These are phyloP conservation scores for Hiodon tergisus DNA, from an alignment of 2,113 vertebrate genomes.

Conservation along the genomic window DNA sequence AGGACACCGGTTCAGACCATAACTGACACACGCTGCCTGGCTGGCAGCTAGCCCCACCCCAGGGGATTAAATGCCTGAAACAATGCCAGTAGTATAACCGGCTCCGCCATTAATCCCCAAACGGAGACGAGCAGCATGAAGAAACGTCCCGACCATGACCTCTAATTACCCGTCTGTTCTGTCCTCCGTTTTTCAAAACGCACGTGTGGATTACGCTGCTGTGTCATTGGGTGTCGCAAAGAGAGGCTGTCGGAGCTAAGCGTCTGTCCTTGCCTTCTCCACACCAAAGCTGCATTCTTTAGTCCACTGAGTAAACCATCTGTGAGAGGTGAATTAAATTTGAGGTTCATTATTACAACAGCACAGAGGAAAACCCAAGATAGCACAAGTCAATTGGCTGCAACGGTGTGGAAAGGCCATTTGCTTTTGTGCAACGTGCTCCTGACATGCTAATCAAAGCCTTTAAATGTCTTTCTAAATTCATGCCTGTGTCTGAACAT, in stretches of 20 bases:
- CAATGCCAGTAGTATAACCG: not conserved
- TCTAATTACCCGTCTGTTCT: not conserved
- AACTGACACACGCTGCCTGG: not conserved
- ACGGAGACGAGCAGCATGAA: not conserved
- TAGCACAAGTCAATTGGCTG: not conserved
- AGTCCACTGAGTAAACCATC: not conserved
- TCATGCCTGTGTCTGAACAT: not conserved
- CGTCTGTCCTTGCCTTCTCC: not conserved
- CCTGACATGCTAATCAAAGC: not conserved
- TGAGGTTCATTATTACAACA: not conserved
- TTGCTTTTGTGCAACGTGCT: not conserved
- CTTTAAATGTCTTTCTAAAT: not conserved
- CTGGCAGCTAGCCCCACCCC: not conserved
- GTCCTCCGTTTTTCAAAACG: too few species aligned
- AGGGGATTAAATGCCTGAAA: not conserved
- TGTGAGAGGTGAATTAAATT: not conserved
- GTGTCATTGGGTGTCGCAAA: too few species aligned
- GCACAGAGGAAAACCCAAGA: not conserved
- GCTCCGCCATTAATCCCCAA: conserved; percentile 8
- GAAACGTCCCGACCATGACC: conserved; percentile 1
- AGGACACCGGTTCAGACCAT: not conserved
- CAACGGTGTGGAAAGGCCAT: not conserved
- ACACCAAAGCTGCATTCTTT: not conserved
- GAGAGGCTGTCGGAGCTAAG: too few species aligned
- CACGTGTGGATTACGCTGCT: too few species aligned